A percentile compares a stretch with the other conserved stretches of the same genome.
phyloP scores from a whole-genome alignment of 2,888 invertebrate species.

The Zhengitettix transpicula region DNA sequence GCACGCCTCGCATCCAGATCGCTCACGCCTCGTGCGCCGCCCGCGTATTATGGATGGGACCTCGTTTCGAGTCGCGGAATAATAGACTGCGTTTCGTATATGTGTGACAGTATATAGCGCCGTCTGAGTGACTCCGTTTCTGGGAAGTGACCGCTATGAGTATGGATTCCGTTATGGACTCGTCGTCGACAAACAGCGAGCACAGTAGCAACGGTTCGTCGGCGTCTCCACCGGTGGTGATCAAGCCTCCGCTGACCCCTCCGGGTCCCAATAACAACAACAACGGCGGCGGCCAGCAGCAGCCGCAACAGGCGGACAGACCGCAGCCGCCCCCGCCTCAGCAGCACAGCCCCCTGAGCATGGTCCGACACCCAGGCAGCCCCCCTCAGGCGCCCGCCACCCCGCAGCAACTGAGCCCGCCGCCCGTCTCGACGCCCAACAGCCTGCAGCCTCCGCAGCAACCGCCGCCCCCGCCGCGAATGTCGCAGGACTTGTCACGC shows the following conservation, averaged over 20 bases:
- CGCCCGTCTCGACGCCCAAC: constrained; percentile 36
- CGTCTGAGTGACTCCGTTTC: constrained; percentile 7
- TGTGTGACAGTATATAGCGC: background rate
- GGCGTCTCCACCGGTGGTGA: constrained; percentile 24
- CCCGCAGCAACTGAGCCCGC: constrained; percentile 37
- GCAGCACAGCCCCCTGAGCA: constrained; percentile 10
- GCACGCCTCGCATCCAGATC: background rate
- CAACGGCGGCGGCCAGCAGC: constrained; percentile 17
- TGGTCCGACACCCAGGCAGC: constrained; percentile 22
- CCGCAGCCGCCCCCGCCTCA: constrained; percentile 17
- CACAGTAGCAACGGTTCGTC: constrained; percentile 38
- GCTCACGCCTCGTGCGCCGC: background rate
- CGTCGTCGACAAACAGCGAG: constrained; percentile 35
- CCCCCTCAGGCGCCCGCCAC: constrained; percentile 24
- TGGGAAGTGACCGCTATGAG: constrained; percentile 10
- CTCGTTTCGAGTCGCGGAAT: background rate
- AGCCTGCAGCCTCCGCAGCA: constrained; percentile 21
- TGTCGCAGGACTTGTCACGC: constrained; percentile 17
- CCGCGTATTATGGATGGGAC: background rate
- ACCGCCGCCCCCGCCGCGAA: constrained; percentile 27
- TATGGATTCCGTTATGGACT: constrained; percentile 41
- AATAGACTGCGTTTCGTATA: background rate
- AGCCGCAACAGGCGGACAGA: constrained; percentile 19
- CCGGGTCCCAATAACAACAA: constrained; percentile 23
- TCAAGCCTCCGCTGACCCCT: constrained; percentile 25